phyloP scores from a whole-genome alignment of 2,113 vertebrate genomes.

The Gorsachius goisagi region DNA sequence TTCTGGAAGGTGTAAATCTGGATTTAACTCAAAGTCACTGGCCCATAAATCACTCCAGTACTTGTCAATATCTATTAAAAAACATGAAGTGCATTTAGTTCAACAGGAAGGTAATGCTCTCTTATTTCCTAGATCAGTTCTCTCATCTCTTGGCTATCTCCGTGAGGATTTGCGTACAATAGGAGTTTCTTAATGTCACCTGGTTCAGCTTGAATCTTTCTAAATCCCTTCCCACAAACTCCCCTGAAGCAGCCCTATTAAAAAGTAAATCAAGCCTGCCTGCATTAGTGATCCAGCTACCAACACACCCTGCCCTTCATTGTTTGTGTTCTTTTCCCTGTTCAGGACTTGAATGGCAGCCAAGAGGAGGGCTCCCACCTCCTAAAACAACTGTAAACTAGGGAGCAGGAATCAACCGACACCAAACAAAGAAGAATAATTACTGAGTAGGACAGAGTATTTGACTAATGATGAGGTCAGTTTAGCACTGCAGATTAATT shows the following conservation, averaged over 20 bases:
- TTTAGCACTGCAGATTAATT: neutral
- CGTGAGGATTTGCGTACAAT: neutral
- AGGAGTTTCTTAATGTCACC: neutral
- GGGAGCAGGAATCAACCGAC: neutral
- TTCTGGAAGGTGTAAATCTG: slow-evolving; percentile 88
- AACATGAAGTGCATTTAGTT: neutral
- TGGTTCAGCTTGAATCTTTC: neutral
- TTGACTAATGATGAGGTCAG: neutral
- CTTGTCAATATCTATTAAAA: slow-evolving; percentile 81
- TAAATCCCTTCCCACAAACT: neutral
- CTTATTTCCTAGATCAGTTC: neutral
- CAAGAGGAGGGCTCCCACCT: neutral
- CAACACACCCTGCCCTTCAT: neutral
- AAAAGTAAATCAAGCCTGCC: neutral
- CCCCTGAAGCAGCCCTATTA: neutral
- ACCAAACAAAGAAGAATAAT: neutral
- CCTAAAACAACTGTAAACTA: neutral
- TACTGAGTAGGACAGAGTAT: neutral
- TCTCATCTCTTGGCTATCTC: neutral
- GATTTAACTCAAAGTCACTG: slow-evolving; percentile 82
- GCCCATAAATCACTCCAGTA: slow-evolving; percentile 87
- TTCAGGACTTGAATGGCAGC: neutral
- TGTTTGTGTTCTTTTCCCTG: neutral
- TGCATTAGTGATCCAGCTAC: neutral
- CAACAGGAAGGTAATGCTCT: neutral